Conservation (phyloP, 2,888 invertebrate genomes). For the Oscheius sp. region DNA sequence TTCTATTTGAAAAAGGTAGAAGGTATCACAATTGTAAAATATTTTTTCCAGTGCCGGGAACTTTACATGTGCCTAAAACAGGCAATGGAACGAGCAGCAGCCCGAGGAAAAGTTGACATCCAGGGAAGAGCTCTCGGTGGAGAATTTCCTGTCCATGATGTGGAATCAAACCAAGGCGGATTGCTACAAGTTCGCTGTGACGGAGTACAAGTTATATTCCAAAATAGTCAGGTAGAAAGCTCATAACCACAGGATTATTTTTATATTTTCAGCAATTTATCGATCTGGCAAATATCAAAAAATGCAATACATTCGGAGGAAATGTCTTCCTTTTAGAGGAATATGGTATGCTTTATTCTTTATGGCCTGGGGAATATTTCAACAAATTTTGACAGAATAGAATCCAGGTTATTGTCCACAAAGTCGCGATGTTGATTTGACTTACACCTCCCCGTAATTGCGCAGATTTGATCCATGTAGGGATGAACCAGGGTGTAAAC, state of each 20-base stretch:
- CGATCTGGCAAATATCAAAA: conserved; percentile 96
- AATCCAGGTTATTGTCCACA: too few relatives aligned
- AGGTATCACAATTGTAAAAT: neutral
- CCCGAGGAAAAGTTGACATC: conserved; percentile 78
- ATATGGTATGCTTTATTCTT: conserved; percentile 96
- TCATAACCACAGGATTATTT: neutral
- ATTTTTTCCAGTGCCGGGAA: conserved; percentile 87
- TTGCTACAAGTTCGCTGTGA: conserved; percentile 84
- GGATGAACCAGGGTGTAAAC: too few relatives aligned
- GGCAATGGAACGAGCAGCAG: conserved; percentile 90
- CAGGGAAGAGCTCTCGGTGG: conserved; percentile 80
- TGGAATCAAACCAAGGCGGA: conserved; percentile 93
- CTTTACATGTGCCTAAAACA: conserved; percentile 98
- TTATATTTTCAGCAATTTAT: conserved; percentile 89
- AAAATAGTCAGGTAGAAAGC: conserved; percentile 85
- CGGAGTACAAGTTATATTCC: conserved; percentile 97
- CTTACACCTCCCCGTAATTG: too few relatives aligned
- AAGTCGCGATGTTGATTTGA: too few relatives aligned
- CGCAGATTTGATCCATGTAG: too few relatives aligned
- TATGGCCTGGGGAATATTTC: too few relatives aligned
- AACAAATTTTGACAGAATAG: too few relatives aligned
- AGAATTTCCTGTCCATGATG: conserved; percentile 97
- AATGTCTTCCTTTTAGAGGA: conserved; percentile 99
- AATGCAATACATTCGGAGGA: conserved; percentile 99
- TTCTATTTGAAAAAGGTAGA: conserved; percentile 96